Percentiles rank a stretch among this genome's conserved stretches.
These are phyloP conservation scores for Argyra leucocephala DNA, from an alignment of 2,888 invertebrate genomes.

Conservation along the genomic window DNA sequence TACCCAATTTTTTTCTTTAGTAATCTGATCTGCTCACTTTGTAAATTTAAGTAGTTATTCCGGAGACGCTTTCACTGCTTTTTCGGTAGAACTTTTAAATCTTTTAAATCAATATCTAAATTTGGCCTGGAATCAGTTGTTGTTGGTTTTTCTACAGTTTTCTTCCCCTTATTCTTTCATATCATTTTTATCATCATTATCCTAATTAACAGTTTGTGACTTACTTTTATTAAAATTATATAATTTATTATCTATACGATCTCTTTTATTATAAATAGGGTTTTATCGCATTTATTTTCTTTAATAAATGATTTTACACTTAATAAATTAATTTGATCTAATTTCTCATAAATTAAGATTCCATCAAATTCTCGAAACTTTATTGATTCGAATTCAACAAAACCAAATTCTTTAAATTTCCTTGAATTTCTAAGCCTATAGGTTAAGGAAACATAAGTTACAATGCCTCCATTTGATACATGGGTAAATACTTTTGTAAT, in stretches of 20 bases:
- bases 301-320: conserved; percentile 59
- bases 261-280: too few relatives aligned
- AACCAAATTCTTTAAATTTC: conserved; percentile 81
- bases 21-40: conserved; percentile 69
- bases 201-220: conserved; percentile 12
- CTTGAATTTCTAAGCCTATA: conserved; percentile 64
- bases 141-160: conserved; percentile 20
- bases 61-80: conserved; percentile 76
- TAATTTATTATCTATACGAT: too few relatives aligned
- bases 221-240: too few relatives aligned
- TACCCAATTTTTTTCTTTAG: conserved; percentile 55
- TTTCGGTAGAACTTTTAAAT: conserved; percentile 47
- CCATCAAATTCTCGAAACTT: conserved; percentile 67
- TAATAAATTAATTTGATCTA: conserved; percentile 59
- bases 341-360: conserved; percentile 50
- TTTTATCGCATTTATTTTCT: too few relatives aligned
- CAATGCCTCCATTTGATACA: conserved; percentile 55
- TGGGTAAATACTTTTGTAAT: conserved; percentile 65
- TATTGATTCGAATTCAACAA: conserved; percentile 71
- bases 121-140: conserved; percentile 17
- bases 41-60: conserved; percentile 76
- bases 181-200: conserved; percentile 20
- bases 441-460: conserved; percentile 85
- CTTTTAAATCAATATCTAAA: conserved; percentile 32
- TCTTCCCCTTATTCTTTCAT: conserved; percentile 26